These are phyloP conservation scores for Psittacula derbiana DNA, from an alignment of 2,797 vertebrate genomes.

Conservation along the genomic window DNA sequence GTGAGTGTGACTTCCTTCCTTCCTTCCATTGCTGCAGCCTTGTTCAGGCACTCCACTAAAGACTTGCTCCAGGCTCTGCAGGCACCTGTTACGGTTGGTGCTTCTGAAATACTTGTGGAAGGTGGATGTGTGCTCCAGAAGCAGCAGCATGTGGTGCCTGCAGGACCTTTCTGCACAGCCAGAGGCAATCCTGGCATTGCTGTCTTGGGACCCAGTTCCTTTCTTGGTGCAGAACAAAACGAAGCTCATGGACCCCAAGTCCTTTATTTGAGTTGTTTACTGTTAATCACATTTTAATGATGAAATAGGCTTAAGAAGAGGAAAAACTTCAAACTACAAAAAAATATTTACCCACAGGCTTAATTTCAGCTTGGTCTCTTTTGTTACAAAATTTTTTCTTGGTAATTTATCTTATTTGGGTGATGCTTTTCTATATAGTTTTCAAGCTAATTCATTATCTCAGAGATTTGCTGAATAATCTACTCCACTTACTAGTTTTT, in stretches of 20 bases:
- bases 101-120: background rate
- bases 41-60: background rate
- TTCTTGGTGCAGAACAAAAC: background rate
- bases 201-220: background rate
- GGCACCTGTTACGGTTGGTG: background rate
- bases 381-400: background rate
- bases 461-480: slow-evolving; percentile 1
- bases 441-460: background rate
- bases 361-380: background rate
- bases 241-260: background rate
- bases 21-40: background rate
- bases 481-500: background rate
- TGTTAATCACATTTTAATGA: background rate
- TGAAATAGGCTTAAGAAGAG: background rate
- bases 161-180: background rate
- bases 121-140: background rate
- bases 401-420: background rate
- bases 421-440: background rate
- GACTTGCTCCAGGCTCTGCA: background rate
- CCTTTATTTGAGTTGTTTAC: background rate
- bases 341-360: background rate
- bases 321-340: background rate
- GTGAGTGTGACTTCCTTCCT: background rate
- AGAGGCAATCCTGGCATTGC: background rate
- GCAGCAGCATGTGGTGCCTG: rapidly evolving